A percentile compares a stretch with the other conserved stretches of the same genome.
These are phyloP conservation scores for Chrysolina oricalcia DNA, from an alignment of 2,888 invertebrate genomes.

Conservation along the genomic window DNA sequence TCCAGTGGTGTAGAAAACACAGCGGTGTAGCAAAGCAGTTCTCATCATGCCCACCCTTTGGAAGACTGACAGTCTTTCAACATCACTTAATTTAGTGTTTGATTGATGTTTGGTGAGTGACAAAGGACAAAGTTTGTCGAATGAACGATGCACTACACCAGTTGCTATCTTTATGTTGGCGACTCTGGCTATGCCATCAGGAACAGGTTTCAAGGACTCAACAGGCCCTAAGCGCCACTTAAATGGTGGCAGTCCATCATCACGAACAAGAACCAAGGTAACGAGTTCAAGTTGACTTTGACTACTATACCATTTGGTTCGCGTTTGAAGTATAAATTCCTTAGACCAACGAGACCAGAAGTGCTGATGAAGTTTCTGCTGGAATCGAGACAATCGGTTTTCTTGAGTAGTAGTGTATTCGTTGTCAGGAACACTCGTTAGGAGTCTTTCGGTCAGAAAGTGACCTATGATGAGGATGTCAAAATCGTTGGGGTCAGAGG, in stretches of 20 bases:
- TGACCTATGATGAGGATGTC: no score
- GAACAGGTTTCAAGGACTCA: slow-evolving; percentile 24
- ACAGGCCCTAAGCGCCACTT: slow-evolving; percentile 31
- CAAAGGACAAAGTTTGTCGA: background rate
- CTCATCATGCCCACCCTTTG: no score
- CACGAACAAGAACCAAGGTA: slow-evolving; percentile 23
- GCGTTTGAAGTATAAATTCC: no score
- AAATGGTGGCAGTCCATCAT: slow-evolving; percentile 22
- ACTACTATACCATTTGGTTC: slow-evolving; percentile 34
- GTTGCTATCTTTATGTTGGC: background rate
- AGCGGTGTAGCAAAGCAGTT: no score
- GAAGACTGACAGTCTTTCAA: slow-evolving; percentile 15
- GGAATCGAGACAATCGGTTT: no score
- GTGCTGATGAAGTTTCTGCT: no score
- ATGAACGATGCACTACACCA: background rate
- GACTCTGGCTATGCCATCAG: slow-evolving; percentile 29
- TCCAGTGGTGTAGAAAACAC: no score
- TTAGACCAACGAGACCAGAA: no score
- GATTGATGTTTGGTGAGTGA: background rate
- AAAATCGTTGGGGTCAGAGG: no score
- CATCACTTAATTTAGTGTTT: background rate
- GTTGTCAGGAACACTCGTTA: no score
- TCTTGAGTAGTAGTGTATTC: slow-evolving; percentile 50
- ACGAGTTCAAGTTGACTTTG: slow-evolving; percentile 1
- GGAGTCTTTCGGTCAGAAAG: no score